Evolutionary conservation across 2,797 vertebrate genomes (phyloP).

Genomic region (Tokudaia tokunoshimensis): DNA sequence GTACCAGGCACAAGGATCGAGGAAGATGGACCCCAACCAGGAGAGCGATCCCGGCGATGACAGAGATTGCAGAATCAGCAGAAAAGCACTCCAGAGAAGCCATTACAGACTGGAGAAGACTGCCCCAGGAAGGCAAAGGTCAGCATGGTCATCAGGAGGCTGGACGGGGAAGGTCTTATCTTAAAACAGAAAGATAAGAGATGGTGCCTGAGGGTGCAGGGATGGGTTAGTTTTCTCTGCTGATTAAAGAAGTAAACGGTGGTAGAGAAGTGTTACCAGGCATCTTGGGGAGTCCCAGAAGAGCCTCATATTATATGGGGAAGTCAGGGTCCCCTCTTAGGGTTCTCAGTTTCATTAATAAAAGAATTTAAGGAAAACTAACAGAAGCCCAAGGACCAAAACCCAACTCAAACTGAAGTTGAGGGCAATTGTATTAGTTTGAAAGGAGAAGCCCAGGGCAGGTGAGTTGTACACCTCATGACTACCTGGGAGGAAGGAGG

Average conservation of each 20-base stretch:
- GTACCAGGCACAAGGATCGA: neutral
- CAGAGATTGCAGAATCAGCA: neutral
- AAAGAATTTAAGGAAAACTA: neutral
- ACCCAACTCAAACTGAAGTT: neutral
- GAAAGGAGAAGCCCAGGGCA: neutral
- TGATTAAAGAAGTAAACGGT: neutral
- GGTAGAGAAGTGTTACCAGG: neutral
- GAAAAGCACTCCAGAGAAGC: neutral
- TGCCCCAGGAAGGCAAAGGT: neutral
- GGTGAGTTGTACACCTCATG: neutral
- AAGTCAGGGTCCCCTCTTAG: neutral
- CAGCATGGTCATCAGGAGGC: neutral
- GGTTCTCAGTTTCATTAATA: neutral
- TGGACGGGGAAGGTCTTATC: neutral
- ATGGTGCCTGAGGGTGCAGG: too few relatives aligned
- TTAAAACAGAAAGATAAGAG: neutral
- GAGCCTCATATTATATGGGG: neutral
- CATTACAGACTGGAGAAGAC: neutral
- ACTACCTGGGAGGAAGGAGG: neutral
- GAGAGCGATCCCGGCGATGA: neutral
- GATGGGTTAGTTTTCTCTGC: neutral
- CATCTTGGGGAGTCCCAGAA: neutral
- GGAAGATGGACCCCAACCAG: neutral
- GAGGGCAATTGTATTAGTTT: neutral
- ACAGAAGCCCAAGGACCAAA: neutral